A percentile compares a stretch with the other conserved stretches of the same genome.
Evolutionary conservation across 2,888 invertebrate genomes (phyloP).

Genomic region (Coelinius sp.): DNA sequence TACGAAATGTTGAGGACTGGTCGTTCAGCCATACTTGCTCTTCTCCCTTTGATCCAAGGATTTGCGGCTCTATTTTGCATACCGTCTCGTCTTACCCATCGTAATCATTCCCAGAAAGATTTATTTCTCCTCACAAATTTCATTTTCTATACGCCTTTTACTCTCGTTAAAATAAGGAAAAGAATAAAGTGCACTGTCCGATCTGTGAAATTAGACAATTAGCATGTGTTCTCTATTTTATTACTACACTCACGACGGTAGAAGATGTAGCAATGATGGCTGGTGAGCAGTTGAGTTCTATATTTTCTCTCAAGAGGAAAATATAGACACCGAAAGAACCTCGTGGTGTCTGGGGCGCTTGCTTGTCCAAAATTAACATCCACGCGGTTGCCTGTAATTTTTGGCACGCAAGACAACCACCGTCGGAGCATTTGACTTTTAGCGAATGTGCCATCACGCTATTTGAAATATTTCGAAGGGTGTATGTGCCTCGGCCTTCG

Average conservation of each 20-base stretch:
- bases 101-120: constrained; percentile 41
- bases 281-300: constrained; percentile 31
- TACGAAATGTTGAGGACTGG: constrained; percentile 61
- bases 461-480: not conserved
- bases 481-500: too few relatives aligned
- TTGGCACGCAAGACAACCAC: constrained; percentile 53
- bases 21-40: constrained; percentile 54
- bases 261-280: not conserved
- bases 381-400: constrained; percentile 64
- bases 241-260: constrained; percentile 21
- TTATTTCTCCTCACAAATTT: constrained; percentile 45
- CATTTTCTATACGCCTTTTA: constrained; percentile 40
- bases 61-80: constrained; percentile 68
- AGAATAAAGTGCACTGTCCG: constrained; percentile 45
- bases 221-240: constrained; percentile 38
- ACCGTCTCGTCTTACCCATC: constrained; percentile 58
- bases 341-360: constrained; percentile 68
- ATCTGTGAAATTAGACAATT: constrained; percentile 50
- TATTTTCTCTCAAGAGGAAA: constrained; percentile 30
- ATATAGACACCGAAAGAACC: constrained; percentile 51
- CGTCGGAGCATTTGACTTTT: constrained; percentile 29
- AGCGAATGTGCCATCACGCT: constrained; percentile 17
- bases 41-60: constrained; percentile 62
- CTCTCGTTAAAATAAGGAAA: constrained; percentile 25
- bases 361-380: constrained; percentile 64